Evolutionary conservation across 2,113 vertebrate genomes (phyloP).

Genomic region (Ceyx melanurus): DNA sequence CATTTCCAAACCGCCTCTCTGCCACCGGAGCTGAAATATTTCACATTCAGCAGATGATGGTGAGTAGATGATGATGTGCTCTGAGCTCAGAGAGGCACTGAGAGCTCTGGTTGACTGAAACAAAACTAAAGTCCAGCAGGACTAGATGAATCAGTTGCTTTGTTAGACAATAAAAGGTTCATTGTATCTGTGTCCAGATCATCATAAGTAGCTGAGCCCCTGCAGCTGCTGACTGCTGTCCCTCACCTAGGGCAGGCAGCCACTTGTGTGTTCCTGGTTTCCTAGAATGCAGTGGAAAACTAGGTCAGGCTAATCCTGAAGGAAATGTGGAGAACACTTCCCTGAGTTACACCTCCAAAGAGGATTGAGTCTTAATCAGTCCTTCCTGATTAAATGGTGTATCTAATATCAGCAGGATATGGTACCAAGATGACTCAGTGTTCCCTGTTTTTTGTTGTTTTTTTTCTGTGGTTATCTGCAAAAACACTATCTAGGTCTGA

Average conservation of each 20-base stretch:
- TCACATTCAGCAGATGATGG: conserved; percentile 87
- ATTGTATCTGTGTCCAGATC: neutral
- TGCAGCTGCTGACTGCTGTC: neutral
- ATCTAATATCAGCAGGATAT: neutral
- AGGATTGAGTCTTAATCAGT: neutral
- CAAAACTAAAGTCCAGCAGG: neutral
- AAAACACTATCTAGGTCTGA: neutral
- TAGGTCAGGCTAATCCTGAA: neutral
- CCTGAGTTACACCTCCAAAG: neutral
- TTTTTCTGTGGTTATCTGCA: neutral
- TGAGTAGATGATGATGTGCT: conserved; percentile 62
- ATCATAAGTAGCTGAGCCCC: neutral
- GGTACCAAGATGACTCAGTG: neutral
- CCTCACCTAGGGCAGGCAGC: neutral
- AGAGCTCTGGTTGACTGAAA: neutral
- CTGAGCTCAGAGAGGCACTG: neutral
- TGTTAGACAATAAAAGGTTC: neutral
- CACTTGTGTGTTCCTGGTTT: neutral
- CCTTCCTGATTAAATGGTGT: neutral
- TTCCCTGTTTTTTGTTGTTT: neutral
- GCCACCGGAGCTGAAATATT: conserved; percentile 90
- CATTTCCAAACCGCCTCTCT: conserved; percentile 89
- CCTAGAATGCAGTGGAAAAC: neutral
- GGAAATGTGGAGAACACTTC: neutral
- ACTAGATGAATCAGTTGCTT: neutral